Base-by-base conservation (phyloP, 2,888 invertebrate genomes). In the Diogma glabrata region DNA sequence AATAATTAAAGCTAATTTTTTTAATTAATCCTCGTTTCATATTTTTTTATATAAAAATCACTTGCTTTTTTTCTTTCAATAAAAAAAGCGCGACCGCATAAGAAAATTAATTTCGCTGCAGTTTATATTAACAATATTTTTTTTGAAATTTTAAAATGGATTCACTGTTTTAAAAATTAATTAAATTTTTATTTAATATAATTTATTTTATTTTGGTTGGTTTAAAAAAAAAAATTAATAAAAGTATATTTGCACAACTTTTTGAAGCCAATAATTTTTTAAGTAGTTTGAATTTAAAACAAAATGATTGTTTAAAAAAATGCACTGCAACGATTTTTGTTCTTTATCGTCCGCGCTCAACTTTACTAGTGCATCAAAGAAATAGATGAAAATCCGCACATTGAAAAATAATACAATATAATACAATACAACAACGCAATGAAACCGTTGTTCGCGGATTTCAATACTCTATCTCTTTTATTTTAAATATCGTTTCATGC, bases 291-390 rank as follows among this genome's bases (percentile, higher is more conserved):
- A 43, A 43, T 23, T 43, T 43, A 43, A 43, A 43, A 43, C 20
- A 46, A 46, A 46, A 16, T 14, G 4, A 24, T 24, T 24, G n/a
- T n/a, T n/a, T n/a, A n/a, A n/a, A 24, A 24, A 16, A 22, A 46
- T 46, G 48, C 48, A 49, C 53, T 51, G 51, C 52, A 54, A 55
- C 51, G 51, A 51, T 50, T 47, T n/a, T 54, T 48, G 52, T 51
- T 55, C 51, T 54, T 48, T 53, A 57, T 58, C 57, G 57, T 55
- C 56, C 58, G 57, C 59, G 59, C 53, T 59, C 58, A 57, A 57
- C 57, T 58, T 56, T 54, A 56, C 57, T 58, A 59, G 56, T 59
- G 59, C 58, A 59, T 53, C 52, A 54, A 28, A 48, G 19, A 48
- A 24, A 38, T 28, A 47, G 47, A 51, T 49, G 47, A 53, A 51